These are phyloP conservation scores for Frankliniella fusca DNA, from an alignment of 2,888 invertebrate genomes.

Conservation along the genomic window DNA sequence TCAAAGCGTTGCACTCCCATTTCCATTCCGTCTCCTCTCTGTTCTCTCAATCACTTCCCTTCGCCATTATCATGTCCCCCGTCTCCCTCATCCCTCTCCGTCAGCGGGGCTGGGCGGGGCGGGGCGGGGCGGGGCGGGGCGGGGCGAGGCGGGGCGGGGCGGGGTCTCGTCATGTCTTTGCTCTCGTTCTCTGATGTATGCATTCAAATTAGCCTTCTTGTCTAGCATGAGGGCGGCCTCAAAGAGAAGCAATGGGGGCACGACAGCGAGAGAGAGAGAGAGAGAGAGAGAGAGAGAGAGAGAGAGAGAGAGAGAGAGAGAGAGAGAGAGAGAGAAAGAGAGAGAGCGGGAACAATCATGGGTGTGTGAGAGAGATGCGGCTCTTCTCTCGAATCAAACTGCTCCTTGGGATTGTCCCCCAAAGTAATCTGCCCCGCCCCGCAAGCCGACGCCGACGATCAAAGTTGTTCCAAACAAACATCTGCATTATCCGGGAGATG, in stretches of 20 bases:
- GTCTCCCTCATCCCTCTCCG: neutral
- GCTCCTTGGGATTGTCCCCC: too few species aligned
- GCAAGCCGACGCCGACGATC: neutral
- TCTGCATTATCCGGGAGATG: neutral
- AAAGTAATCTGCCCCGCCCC: neutral
- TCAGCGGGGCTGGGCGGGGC: neutral
- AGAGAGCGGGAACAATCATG: too few species aligned
- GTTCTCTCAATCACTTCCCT: neutral
- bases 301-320: too few species aligned
- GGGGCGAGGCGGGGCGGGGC: too few species aligned
- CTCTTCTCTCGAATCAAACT: too few species aligned
- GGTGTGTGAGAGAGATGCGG: too few species aligned
- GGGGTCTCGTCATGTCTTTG: neutral
- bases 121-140: neutral
- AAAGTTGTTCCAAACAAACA: neutral
- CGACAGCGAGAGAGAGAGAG: too few species aligned
- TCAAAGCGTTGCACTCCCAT: constrained; percentile 16
- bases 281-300: too few species aligned
- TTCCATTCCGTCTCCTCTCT: neutral
- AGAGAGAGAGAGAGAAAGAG: too few species aligned
- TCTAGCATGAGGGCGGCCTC: neutral
- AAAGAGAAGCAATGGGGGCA: neutral
- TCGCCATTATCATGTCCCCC: neutral
- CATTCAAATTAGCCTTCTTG: constrained; percentile 4
- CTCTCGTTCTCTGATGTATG: neutral